Base-by-base conservation (phyloP, 2,797 vertebrate species). In the Botia almorhae region DNA sequence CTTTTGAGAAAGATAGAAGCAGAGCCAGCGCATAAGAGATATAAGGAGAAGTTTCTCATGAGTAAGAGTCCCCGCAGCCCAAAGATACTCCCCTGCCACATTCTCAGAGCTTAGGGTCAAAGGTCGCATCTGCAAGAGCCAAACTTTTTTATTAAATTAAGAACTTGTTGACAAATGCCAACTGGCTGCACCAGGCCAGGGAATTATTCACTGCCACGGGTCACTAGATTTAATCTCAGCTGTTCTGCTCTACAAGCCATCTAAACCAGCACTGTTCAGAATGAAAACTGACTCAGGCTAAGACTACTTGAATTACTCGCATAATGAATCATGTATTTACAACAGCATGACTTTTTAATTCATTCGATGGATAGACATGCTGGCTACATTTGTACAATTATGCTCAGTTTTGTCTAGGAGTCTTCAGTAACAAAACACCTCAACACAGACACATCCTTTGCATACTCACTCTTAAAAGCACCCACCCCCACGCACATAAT, bases 21-120 rank as follows among this genome's bases (percentile, higher is more conserved):
- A 48, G 19, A 71, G 43, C n/a, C 26, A 7, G 21, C 23, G 11
- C n/a, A 5, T 19, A 14, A 69, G 4, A 17, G 36, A 64, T n/a
- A 36, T 50, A 33, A 55, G 43, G 55, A 83, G 53, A 55, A 75
- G 72, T 68, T 68, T 73, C 26, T 71, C 19, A 65, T 7, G 58
- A 60, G 43, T 36, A 26, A 33, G 23, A 51, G 55, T 11, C 63
- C 63, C 55, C 7, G 61, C 26, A 71, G 70, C 16, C 23, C 10
- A 51, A 26, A 36, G 55, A 46, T 74, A 64, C 69, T 68, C 60
- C 65, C 46, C 14, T 50, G 46, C 17, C 63, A 78, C 29, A 58
- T 75, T 85, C 51, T 71, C 78, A 78, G 50, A 76, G 72, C 64
- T 50, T 12, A 33, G 26, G 71, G 78, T 82, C 74, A 84, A 80